Base-by-base conservation (phyloP, 2,888 invertebrate species). In the Caradrina clavipalpis region DNA sequence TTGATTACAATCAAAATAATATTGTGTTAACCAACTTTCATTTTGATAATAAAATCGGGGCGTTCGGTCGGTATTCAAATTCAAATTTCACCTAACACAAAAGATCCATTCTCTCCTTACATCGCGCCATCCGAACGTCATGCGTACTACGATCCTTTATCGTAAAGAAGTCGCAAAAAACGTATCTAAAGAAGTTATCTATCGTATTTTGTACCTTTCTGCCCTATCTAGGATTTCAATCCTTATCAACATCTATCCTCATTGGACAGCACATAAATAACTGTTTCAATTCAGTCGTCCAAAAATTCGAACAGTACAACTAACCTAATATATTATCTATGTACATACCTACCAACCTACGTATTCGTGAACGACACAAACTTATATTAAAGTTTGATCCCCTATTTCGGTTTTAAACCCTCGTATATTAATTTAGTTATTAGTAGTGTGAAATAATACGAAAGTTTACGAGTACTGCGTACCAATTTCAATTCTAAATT, bases 201-300 rank as follows among this genome's bases (percentile, higher is more conserved):
- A 66, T 78, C 76, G 74, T 75, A 82, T 82, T 80, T 82, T 81
- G 82, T 84, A 73, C 84, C 77, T 78, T 71, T 76, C 61, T 55
- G 59, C 70, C 55, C 71, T 66, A 76, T 72, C 73, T 68, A 39
- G 63, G 78, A 76, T 71, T 82, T 81, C 73, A 72, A 78, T 83
- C 67, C 67, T 77, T 76, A 81, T 78, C 74, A 82, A 72, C 77
- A 80, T 81, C 71, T 56, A 69, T 68, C 71, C 76, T 60, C 65
- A 69, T 80, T 57, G 65, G 71, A 69, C 70, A 73, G 65, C 54
- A 68, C 71, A 70, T 81, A 80, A 76, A 76, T 76, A 61, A 76
- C 69, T 55, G 55, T 69, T 81, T 73, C 73, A 65, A 73, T 73
- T 56, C 68, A 71, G 59, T 68, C 57, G 26, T 71, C 76, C 49